These are phyloP conservation scores for Nomada ruficornis DNA, from an alignment of 2,888 invertebrate species.

Conservation along the genomic window DNA sequence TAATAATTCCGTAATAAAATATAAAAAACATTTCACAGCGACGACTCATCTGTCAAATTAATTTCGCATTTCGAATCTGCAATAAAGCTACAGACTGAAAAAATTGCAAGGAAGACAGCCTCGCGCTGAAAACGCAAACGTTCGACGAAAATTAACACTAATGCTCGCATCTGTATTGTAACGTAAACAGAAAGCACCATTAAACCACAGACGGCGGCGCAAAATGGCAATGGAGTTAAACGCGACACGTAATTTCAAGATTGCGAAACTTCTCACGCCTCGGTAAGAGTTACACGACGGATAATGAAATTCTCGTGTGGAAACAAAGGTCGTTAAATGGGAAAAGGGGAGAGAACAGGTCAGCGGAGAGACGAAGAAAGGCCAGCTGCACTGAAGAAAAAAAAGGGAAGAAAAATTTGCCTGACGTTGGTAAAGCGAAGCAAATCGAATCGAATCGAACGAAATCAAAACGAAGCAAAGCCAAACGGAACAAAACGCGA, in stretches of 20 bases:
- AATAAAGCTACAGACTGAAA: not conserved
- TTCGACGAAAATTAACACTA: not conserved
- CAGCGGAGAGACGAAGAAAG: conserved; percentile 41
- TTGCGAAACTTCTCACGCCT: conserved; percentile 49
- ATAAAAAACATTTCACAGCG: too few species aligned
- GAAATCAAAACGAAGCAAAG: too few species aligned
- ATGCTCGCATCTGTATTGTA: conserved; percentile 11
- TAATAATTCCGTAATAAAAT: too few species aligned
- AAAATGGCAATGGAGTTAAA: conserved; percentile 15
- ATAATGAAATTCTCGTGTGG: conserved; percentile 42
- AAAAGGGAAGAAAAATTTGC: not conserved
- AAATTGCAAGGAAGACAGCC: not conserved
- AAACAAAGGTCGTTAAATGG: conserved; percentile 44
- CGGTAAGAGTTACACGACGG: conserved; percentile 27
- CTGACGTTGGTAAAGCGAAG: not conserved
- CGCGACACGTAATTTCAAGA: conserved; percentile 34
- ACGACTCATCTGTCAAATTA: too few species aligned
- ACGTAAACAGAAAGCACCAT: conserved; percentile 14
- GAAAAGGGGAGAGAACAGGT: conserved; percentile 21
- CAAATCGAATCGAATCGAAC: too few species aligned
- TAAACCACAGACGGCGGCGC: conserved; percentile 2
- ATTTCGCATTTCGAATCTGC: too few species aligned
- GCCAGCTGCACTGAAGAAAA: not conserved
- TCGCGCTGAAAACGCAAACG: not conserved
- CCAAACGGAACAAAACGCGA: too few species aligned